Base-by-base conservation (phyloP, 1,140 invertebrate genomes). In the Hyles euphorbiae region DNA sequence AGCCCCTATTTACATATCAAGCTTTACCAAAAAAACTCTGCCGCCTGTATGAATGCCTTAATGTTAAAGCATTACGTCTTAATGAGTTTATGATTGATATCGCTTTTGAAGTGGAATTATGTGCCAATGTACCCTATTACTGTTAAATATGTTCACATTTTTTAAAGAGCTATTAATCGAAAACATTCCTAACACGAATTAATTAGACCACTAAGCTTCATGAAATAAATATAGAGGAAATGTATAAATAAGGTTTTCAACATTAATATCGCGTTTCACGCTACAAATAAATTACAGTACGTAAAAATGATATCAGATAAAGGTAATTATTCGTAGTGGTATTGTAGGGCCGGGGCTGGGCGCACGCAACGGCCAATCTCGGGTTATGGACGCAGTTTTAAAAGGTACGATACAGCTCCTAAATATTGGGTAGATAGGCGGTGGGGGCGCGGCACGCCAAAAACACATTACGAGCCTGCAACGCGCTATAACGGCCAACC, bases 401-500 rank as follows among this genome's bases (percentile, higher is more conserved):
- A 78, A 81, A 78, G 79, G 70, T 76, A 74, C 68, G 70, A 75
- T 72, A 78, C 68, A 74, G 74, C 67, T 72, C 72, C 65, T 81
- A 79, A 79, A 81, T 78, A 79, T 75, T 72, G 77, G 74, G 75
- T 67, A 79, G 76, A 76, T 82, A 81, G 73, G 73, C 61, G 76
- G 72, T 45, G 65, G 68, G 72, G 78, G 75, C 68, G 75, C 74
- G 83, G 74, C 83, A 81, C 78, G 81, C 81, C 76, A 83, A 78
- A 76, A 78, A 74, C 70, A 76, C 78, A 81, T 81, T 81, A 84
- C 70, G 47, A 68, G 69, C 69, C 67, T 67, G 62, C 69, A 70
- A 77, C 76, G 73, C 71, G 76, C 76, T 78, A 78, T 84, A 81
- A 81, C 67, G 78, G 83, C 69, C 69, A 74, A 83, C 81, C 83